These are phyloP conservation scores for Mamestra configurata DNA, from an alignment of 1,140 invertebrate species.

Conservation along the genomic window DNA sequence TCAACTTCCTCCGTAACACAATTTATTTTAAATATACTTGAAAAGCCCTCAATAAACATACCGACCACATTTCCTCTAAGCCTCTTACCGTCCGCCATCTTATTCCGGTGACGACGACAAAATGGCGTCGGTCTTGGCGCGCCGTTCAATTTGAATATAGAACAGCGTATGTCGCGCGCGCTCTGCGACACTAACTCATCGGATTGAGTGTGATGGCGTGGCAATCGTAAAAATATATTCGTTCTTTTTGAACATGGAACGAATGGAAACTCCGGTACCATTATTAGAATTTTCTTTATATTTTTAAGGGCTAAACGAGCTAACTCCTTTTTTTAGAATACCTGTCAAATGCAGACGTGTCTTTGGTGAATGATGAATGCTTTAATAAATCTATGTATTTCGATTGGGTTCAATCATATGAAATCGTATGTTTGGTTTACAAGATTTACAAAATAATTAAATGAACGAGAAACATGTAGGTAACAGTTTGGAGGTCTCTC, in stretches of 20 bases:
- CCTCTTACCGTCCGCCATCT: constrained; percentile 81
- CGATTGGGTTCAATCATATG: no score
- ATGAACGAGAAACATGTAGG: no score
- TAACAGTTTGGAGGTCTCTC: no score
- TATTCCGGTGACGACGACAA: constrained; percentile 79
- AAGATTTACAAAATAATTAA: no score
- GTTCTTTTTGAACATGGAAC: constrained; percentile 68
- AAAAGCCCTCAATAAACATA: constrained; percentile 54
- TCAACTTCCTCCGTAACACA: constrained; percentile 28
- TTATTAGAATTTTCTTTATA: no score
- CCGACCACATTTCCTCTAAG: constrained; percentile 77
- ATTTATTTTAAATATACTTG: constrained; percentile 41
- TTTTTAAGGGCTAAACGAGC: no score
- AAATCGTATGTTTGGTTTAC: no score
- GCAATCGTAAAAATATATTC: constrained; percentile 86
- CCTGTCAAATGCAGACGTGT: no score
- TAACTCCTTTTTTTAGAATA: no score
- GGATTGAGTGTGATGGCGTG: constrained; percentile 84
- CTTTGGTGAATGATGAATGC: no score
- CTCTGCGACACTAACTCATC: constrained; percentile 84
- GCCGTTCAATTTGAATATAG: constrained; percentile 87
- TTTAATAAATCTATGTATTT: no score
- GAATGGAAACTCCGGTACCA: constrained; percentile 58
- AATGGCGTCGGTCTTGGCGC: constrained; percentile 78
- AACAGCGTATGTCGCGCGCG: constrained; percentile 86